A percentile compares a stretch with the other conserved stretches of the same genome.
phyloP scores from a whole-genome alignment of 2,888 invertebrate species.

The Calameuta idolon region DNA sequence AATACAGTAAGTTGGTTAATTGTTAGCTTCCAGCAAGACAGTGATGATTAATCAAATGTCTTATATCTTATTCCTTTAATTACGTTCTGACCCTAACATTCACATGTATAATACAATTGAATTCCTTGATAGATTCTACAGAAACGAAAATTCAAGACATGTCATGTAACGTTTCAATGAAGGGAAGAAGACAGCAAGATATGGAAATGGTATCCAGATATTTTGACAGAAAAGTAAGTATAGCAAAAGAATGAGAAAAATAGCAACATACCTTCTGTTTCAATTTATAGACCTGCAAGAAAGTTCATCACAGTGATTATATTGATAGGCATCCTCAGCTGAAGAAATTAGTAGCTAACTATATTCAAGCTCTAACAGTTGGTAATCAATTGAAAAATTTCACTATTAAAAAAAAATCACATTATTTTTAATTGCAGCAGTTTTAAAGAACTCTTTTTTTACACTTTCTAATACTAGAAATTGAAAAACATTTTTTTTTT shows the following conservation, averaged over 20 bases:
- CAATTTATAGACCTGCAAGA: constrained; percentile 35
- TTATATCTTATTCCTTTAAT: too few relatives aligned
- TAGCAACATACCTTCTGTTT: constrained; percentile 14
- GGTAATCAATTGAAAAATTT: constrained; percentile 67
- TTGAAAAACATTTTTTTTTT: background rate
- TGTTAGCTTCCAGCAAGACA: too few relatives aligned
- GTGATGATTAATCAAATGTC: too few relatives aligned
- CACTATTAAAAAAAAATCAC: background rate
- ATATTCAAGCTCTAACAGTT: constrained; percentile 71
- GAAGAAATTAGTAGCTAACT: constrained; percentile 72
- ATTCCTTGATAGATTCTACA: constrained; percentile 68
- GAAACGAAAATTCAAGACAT: constrained; percentile 65
- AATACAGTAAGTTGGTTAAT: too few relatives aligned
- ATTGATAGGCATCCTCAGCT: constrained; percentile 72
- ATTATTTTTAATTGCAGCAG: background rate
- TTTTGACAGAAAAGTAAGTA: constrained; percentile 72
- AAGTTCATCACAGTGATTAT: constrained; percentile 66
- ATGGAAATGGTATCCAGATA: constrained; percentile 74
- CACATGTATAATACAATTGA: constrained; percentile 71
- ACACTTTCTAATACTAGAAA: too few relatives aligned
- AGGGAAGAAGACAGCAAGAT: constrained; percentile 72
- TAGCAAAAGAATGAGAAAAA: background rate
- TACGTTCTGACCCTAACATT: constrained; percentile 60
- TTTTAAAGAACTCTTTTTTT: too few relatives aligned
- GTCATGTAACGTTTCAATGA: constrained; percentile 67